Base-by-base conservation (phyloP, 2,888 invertebrate genomes). In the Drosophila kambysellisi region DNA sequence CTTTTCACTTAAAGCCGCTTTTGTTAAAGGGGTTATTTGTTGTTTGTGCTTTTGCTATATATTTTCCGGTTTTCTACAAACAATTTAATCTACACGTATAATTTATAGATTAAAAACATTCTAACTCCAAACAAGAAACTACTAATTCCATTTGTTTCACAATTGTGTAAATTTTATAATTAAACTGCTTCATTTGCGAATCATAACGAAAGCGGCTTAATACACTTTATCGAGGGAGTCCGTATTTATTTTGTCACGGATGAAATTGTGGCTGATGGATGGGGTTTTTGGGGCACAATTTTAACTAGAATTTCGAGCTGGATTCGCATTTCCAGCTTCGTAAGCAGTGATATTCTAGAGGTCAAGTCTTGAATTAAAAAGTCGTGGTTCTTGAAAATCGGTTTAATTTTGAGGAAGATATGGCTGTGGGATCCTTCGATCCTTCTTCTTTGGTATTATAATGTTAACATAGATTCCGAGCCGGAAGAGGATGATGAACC, bases 201-300 rank as follows among this genome's bases (percentile, higher is more conserved):
- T 67, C 51, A 37, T 50, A 37, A 9, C 35, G 46, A 59, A 70
- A 69, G 39, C 58, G 20, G 68, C 52, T 70, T 70, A 69, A 35
- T 20, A 20, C 11, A 1, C 11, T 20, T 0, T 12, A 11, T 3
- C 12, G 33, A 4, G 9, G 4, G 6, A 11, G 15, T 5, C 8
- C 20, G 17, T 32, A n/a, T 25, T 12, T 8, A 32, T 25, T 30
- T 33, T n/a, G 6, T 3, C 4, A n/a, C 1, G 20, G 20, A 25
- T 25, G 20, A 25, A 25, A 25, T 25, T 25, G 20, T 25, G 20
- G 20, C 20, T 25, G 20, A 25, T 25, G 20, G 20, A 25, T 25
- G 20, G 20, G 20, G 20, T 25, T 53, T 15, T 12, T 37, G 15
- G 12, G 20, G 3, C 4, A 4, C 4, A 46, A 20, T 20, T 1